A percentile compares a stretch with the other conserved stretches of the same genome.
Conservation (phyloP, 2,888 invertebrate genomes). For the Aricia artaxerxes region DNA sequence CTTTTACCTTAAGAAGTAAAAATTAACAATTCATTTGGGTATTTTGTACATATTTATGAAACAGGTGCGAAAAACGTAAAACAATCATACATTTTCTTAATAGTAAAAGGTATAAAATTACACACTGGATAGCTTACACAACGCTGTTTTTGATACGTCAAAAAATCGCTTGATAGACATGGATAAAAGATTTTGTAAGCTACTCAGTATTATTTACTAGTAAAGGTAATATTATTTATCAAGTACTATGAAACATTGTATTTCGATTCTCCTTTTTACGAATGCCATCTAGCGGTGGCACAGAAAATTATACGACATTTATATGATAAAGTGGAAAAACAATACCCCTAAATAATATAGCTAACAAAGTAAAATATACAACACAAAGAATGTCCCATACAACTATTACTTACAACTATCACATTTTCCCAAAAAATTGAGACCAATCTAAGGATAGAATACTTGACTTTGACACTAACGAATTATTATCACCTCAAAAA, state of each 20-base stretch:
- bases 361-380: slow-evolving; percentile 20
- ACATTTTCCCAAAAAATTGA: slow-evolving; percentile 20
- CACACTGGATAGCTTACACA: not conserved
- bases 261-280: not conserved
- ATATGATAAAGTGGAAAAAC: not conserved
- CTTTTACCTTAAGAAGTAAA: not conserved
- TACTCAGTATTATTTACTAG: not conserved
- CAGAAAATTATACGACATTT: not conserved
- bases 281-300: slow-evolving; percentile 3
- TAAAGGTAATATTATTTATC: not conserved
- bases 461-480: not conserved
- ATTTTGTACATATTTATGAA: slow-evolving; percentile 16
- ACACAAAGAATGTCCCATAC: slow-evolving; percentile 22
- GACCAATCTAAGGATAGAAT: slow-evolving; percentile 14
- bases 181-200: not conserved
- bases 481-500: not conserved
- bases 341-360: not conserved
- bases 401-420: slow-evolving; percentile 24
- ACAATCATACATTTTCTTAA: not conserved
- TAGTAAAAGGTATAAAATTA: not conserved
- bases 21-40: slow-evolving; percentile 6
- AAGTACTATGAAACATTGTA: not conserved
- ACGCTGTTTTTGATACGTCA: not conserved
- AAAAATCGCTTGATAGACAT: not conserved
- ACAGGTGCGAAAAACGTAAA: slow-evolving; percentile 23